Evolutionary conservation across 2,113 vertebrate genomes (phyloP), one percentile per base, ranked within the genome.

Genomic region (Heterocephalus glaber): DNA sequence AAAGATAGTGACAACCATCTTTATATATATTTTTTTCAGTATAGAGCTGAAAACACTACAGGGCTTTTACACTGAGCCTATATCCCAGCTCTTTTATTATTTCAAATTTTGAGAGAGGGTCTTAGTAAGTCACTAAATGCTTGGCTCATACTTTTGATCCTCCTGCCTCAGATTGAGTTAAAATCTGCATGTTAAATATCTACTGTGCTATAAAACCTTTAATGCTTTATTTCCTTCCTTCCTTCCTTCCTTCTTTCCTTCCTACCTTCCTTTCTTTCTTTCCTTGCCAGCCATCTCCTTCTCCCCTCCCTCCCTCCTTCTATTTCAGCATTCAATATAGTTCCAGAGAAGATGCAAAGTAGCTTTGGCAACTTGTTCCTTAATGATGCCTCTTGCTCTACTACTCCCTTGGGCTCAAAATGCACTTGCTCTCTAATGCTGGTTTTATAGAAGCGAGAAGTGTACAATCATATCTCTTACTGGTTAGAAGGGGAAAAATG

Each of bases 391-490:
- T 70, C 54, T 91, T 94, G n/a, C 61, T 90, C n/a, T 76, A 2
- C 33, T 54, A 41, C 19, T 68, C 56, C 26, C 87, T 65, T 54
- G 68, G 30, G 44, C 89, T 94, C 47, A 41, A 12, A 89, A 84
- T 76, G 4, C 26, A 77, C 35, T 56, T 95, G 41, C 7, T 68
- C 30, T 81, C 30, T 54, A 20, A 63, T 89, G 11, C 30, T 90
- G 56, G 30, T 66, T 94, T 94, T 91, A 80, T n/a, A 60, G 24
- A 80, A n/a, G 95, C 20, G 86, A n/a, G 19, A 87, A 19, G 14
- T 90, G 8, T 65, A 2, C 54, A 77, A 79, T 79, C 86, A 52
- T 80, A 49, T 76, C 56, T 89, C 47, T 30, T 1, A 0, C 38
- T 87, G 9, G 7, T 47, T 80, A 74, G 49, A 65, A 74, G 26